A percentile compares a stretch with the other conserved stretches of the same genome.
Conservation (phyloP, 2,797 vertebrate genomes). For the Rhadinocentrus ornatus region DNA sequence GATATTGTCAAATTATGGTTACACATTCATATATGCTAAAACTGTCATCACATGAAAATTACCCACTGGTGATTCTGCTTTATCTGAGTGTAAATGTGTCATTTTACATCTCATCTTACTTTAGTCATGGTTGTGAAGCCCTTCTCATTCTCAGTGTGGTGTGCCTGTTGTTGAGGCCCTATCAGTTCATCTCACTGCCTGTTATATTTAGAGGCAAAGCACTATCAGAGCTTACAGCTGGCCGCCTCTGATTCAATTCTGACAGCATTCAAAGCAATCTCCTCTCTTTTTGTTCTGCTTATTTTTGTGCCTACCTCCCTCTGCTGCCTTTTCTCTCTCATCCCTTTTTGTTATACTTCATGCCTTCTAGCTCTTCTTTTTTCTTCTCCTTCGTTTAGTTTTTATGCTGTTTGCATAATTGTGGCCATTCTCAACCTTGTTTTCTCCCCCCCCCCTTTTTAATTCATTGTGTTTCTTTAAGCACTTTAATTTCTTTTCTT, state of each 20-base stretch:
- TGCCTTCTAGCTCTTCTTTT: constrained; percentile 10
- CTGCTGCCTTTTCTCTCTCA: constrained; percentile 8
- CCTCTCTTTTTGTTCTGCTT: constrained; percentile 55
- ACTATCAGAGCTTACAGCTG: constrained; percentile 76
- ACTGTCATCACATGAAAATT: constrained; percentile 33
- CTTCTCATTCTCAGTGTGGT: constrained; percentile 34
- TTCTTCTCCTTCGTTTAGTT: constrained; percentile 7
- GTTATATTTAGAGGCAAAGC: constrained; percentile 77
- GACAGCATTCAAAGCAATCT: constrained; percentile 73
- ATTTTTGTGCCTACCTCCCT: constrained; percentile 41
- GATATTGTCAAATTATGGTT: constrained; percentile 28
- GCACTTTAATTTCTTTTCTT: constrained; percentile 11
- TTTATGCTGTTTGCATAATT: constrained; percentile 26
- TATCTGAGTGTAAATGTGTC: constrained; percentile 20
- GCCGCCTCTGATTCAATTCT: constrained; percentile 72
- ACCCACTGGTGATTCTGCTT: constrained; percentile 16
- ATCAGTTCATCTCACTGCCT: constrained; percentile 70
- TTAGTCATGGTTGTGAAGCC: constrained; percentile 14
- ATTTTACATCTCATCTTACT: constrained; percentile 23
- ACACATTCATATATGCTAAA: constrained; percentile 28
- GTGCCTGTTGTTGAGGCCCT: constrained; percentile 54
- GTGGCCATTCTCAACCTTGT: constrained; percentile 4
- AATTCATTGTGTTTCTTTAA: not conserved
- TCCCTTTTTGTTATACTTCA: constrained; percentile 9
- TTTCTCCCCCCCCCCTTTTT: not conserved